Conservation (phyloP, 2,113 vertebrate genomes). For the Leucosticte australis region DNA sequence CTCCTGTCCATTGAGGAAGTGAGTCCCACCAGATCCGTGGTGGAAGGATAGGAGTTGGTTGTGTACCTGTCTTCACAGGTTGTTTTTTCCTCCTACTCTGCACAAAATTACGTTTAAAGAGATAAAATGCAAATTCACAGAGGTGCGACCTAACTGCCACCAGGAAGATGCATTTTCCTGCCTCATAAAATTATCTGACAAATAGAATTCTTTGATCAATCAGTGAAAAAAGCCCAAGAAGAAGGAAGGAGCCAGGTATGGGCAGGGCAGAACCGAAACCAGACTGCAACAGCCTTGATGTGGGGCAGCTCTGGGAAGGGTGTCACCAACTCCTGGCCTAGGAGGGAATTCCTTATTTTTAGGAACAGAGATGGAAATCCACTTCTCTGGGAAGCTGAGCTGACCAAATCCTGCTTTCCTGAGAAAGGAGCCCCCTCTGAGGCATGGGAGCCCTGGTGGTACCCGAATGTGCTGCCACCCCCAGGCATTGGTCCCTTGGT, state of each 20-base stretch:
- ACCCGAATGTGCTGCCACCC: not conserved
- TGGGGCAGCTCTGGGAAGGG: not conserved
- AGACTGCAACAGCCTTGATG: not conserved
- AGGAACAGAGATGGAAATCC: not conserved
- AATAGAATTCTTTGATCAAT: not conserved
- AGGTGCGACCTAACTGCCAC: not conserved
- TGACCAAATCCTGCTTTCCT: not conserved
- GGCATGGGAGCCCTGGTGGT: rapidly evolving
- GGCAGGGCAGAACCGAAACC: not conserved
- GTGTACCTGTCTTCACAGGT: not conserved
- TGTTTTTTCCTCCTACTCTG: not conserved
- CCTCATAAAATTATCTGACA: not conserved
- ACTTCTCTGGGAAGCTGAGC: not conserved
- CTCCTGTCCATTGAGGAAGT: not conserved
- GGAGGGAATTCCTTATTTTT: not conserved
- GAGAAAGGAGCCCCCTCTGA: not conserved
- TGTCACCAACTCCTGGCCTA: not conserved
- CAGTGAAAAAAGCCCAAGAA: not conserved
- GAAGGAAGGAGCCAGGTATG: not conserved
- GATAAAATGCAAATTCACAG: not conserved
- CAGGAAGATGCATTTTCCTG: not conserved
- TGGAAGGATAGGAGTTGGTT: not conserved
- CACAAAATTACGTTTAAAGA: rapidly evolving
- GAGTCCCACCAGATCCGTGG: not conserved
- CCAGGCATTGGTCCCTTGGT: not conserved